Conservation (phyloP, 92 coral and sea anemone species). For the Siderastrea radians region DNA sequence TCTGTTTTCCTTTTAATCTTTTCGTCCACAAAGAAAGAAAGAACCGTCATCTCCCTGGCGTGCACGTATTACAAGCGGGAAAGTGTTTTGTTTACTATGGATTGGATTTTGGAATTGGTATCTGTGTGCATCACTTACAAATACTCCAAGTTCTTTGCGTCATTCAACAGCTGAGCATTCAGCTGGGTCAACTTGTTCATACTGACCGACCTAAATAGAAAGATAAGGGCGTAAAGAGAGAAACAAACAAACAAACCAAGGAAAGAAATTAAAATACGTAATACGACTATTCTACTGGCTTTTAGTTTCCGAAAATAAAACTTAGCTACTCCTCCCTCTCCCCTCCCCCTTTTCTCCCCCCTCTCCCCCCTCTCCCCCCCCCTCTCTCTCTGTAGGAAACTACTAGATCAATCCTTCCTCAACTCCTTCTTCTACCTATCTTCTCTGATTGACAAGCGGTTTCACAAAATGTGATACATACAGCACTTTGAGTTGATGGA, state of each 20-base stretch:
- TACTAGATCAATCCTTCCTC: too few species aligned
- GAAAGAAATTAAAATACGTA: not conserved
- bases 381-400: too few species aligned
- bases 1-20: too few species aligned
- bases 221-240: not conserved
- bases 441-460: not conserved
- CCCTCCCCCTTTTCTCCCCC: too few species aligned
- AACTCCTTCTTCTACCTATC: not conserved
- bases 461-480: conserved; percentile 15
- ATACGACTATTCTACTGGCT: not conserved
- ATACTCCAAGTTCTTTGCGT: conserved; percentile 50
- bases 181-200: conserved; percentile 73
- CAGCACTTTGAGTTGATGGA: conserved; percentile 58
- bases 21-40: too few species aligned
- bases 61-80: not conserved
- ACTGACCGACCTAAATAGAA: conserved; percentile 58
- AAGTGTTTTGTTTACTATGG: not conserved
- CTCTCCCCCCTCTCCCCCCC: too few species aligned
- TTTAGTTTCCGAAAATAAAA: not conserved
- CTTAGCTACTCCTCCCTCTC: too few species aligned
- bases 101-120: not conserved
- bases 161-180: conserved; percentile 36
- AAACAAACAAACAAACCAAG: not conserved
- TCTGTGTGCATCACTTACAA: conserved; percentile 45
- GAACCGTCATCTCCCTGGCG: too few species aligned